phyloP scores from a whole-genome alignment of 2,797 vertebrate species.

The Lithobates pipiens region DNA sequence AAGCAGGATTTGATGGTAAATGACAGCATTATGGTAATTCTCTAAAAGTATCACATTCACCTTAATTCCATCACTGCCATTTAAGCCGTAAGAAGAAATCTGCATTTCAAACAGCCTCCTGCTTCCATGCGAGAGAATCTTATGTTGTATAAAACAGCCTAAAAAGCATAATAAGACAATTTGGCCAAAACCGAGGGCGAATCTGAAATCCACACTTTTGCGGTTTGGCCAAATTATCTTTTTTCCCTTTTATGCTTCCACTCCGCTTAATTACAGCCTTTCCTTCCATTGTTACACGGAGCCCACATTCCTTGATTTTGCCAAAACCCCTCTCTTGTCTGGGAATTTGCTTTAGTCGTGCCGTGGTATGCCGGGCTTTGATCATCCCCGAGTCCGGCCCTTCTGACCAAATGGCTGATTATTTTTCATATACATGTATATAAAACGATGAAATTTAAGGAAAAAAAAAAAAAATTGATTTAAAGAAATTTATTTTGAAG shows the following conservation, averaged over 20 bases:
- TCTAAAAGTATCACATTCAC: conserved; percentile 6
- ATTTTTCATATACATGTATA: conserved; percentile 51
- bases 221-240: conserved; percentile 58
- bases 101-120: conserved; percentile 4
- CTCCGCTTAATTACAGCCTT: conserved; percentile 54
- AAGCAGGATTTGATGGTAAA: background rate
- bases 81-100: conserved; percentile 1
- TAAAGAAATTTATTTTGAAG: conserved; percentile 44
- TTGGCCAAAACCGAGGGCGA: conserved; percentile 5
- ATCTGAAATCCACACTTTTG: conserved; percentile 52
- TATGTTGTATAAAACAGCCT: background rate
- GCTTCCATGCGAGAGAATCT: background rate
- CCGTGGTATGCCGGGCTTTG: conserved; percentile 42
- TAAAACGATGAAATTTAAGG: conserved; percentile 29
- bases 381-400: conserved; percentile 44
- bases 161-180: conserved; percentile 22
- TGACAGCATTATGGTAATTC: background rate
- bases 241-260: conserved; percentile 47
- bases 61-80: conserved; percentile 12
- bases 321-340: conserved; percentile 58
- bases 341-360: conserved; percentile 42
- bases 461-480: conserved; percentile 45
- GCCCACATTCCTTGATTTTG: conserved; percentile 33
- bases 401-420: conserved; percentile 29
- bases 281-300: conserved; percentile 51